Evolutionary conservation across 1,140 invertebrate genomes (phyloP).

Genomic region (Drepana arcuata): DNA sequence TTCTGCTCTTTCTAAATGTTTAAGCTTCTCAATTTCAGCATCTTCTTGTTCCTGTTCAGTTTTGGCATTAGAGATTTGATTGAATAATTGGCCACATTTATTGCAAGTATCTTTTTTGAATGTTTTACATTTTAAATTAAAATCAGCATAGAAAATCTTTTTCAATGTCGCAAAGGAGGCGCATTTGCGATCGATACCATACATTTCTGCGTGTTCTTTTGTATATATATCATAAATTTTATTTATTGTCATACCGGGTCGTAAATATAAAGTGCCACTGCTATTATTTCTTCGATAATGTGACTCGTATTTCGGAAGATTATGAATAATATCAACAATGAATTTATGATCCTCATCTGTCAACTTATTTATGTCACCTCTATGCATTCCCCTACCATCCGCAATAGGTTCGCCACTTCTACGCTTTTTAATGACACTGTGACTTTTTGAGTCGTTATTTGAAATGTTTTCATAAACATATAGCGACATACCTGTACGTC

Average conservation of each 20-base stretch:
- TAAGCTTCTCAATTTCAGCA: neutral
- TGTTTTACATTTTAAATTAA: slow-evolving; percentile 12
- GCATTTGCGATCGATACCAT: neutral
- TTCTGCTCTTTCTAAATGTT: slow-evolving; percentile 5
- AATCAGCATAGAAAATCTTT: slow-evolving; percentile 9
- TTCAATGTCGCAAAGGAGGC: slow-evolving; percentile 6
- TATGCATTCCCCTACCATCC: slow-evolving; percentile 7
- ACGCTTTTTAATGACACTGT: slow-evolving; percentile 7
- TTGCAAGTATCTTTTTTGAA: slow-evolving; percentile 17
- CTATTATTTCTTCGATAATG: slow-evolving; percentile 11
- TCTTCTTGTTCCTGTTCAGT: neutral
- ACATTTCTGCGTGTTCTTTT: slow-evolving; percentile 1
- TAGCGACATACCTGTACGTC: slow-evolving; percentile 7
- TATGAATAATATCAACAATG: too few species aligned
- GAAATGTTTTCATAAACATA: slow-evolving; percentile 10
- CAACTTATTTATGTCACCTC: slow-evolving; percentile 13
- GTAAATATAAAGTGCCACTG: slow-evolving; percentile 7
- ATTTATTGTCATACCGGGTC: slow-evolving; percentile 9
- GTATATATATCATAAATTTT: slow-evolving; percentile 8
- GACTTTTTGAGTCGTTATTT: slow-evolving; percentile 14
- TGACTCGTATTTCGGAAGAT: slow-evolving; percentile 13
- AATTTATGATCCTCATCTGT: slow-evolving; percentile 8
- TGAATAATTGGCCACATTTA: slow-evolving; percentile 2
- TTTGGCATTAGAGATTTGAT: slow-evolving; percentile 1
- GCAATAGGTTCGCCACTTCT: slow-evolving; percentile 5